Evolutionary conservation across 2,888 invertebrate species (phyloP), one percentile per base, ranked within the genome.

Genomic region (Calephelis perditalis): DNA sequence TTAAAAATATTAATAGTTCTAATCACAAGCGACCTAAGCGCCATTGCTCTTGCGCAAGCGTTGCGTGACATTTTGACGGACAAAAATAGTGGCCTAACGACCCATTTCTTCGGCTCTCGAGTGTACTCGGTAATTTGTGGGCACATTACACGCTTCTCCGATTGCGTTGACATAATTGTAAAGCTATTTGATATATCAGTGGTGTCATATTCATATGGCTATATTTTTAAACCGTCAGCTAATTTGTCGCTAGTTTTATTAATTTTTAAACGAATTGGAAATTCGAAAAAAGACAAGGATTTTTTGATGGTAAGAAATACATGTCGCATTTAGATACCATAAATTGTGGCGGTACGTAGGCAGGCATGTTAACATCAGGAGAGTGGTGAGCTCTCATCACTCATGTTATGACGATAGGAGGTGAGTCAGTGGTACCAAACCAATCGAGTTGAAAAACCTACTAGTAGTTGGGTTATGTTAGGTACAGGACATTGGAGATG

Each of bases 61-160:
- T 70, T 72, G 73, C 74, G 76, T 84, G 88, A 88, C 88, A 88
- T 88, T 88, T 86, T 81, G 80, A 78, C 75, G 82, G 68, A 81
- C 87, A 79, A 81, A 85, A 88, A 88, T 88, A 87, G 86, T 83
- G 78, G 72, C 60, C 56, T 68, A 70, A 69, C 71, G 71, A 69
- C 71, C 75, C 75, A 71, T 70, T 70, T 73, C 68, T 66, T 63
- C 64, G 66, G 61, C 66, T 64, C 66, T 61, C 61, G 61, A 58
- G 61, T 64, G 64, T 58, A 58, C 60, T 62, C 58, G 60, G 61
- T 64, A 56, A 62, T 64, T 58, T 61, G 49, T 26, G 26, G 49
- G 15, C 26, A 49, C 49, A 49, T 49, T 49, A 49, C 49, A 49
- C 26, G 49, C 49, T 26, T 26, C 49, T 49, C 49, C 9, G 49